These are phyloP conservation scores for Chironomus tentans DNA, from an alignment of 2,888 invertebrate species.

Conservation along the genomic window DNA sequence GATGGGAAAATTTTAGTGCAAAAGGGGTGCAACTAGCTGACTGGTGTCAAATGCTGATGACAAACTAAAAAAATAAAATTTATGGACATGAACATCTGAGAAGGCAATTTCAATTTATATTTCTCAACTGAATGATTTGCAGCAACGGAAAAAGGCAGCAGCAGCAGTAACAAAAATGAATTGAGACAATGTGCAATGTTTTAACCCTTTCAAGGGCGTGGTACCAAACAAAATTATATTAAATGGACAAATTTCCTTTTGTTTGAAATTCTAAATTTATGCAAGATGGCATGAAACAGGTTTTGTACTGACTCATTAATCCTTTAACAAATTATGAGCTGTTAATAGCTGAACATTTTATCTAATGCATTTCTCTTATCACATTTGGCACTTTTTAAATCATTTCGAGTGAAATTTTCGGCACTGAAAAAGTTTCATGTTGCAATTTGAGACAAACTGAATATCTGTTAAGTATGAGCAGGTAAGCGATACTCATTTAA, in stretches of 20 bases:
- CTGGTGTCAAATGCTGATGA: not conserved
- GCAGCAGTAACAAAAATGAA: no score
- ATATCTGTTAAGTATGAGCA: not conserved
- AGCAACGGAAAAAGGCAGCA: not conserved
- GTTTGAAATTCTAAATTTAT: not conserved
- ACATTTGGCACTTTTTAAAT: not conserved
- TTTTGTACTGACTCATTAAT: not conserved
- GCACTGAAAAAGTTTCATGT: not conserved
- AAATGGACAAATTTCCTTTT: not conserved
- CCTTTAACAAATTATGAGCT: not conserved
- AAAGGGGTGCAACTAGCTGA: not conserved
- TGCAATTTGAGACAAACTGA: not conserved
- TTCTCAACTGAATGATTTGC: not conserved
- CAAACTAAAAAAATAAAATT: not conserved
- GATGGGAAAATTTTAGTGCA: not conserved
- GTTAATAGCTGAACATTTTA: not conserved
- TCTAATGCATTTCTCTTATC: not conserved
- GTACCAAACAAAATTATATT: not conserved
- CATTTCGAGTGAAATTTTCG: not conserved
- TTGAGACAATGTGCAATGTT: not conserved
- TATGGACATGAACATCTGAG: not conserved
- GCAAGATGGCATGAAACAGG: not conserved
- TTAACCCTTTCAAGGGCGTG: slow-evolving; percentile 7
- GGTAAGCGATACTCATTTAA: not conserved
- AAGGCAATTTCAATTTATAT: not conserved